Conservation (phyloP, 2,888 invertebrate species). For the Drosophila nr. perissopoda region DNA sequence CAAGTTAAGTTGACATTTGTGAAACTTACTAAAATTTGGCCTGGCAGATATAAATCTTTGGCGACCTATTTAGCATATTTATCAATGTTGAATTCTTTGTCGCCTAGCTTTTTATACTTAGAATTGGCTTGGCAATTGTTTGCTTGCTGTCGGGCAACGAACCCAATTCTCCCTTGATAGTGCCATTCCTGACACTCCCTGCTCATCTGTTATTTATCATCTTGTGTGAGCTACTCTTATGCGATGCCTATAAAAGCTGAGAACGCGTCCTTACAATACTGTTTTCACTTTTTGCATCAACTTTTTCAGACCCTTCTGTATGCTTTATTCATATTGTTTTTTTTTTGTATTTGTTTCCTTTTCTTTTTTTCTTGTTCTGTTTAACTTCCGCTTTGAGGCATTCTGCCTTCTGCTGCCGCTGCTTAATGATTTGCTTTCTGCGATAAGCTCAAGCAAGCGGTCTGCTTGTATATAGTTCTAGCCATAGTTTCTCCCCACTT, state of each 20-base stretch:
- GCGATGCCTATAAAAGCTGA: neutral
- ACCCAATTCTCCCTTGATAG: constrained; percentile 37
- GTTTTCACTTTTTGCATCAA: constrained; percentile 44
- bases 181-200: constrained; percentile 61
- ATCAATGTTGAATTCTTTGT: constrained; percentile 24
- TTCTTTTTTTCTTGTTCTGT: constrained; percentile 14
- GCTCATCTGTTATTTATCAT: constrained; percentile 78
- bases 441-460: constrained; percentile 59
- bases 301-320: constrained; percentile 42
- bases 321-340: constrained; percentile 30
- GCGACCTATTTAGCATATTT: neutral
- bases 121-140: constrained; percentile 44
- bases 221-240: constrained; percentile 46
- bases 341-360: constrained; percentile 1
- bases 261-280: neutral
- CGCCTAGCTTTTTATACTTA: constrained; percentile 33
- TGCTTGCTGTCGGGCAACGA: constrained; percentile 54
- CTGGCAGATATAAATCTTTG: neutral
- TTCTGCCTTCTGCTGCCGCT: constrained; percentile 42
- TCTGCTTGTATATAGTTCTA: constrained; percentile 15
- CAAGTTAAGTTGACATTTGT: neutral
- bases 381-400: constrained; percentile 59
- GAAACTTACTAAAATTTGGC: neutral
- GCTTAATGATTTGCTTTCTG: constrained; percentile 56
- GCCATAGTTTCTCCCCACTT: constrained; percentile 1